Base-by-base conservation (phyloP, 1,140 invertebrate species). In the Penaeus japonicus region DNA sequence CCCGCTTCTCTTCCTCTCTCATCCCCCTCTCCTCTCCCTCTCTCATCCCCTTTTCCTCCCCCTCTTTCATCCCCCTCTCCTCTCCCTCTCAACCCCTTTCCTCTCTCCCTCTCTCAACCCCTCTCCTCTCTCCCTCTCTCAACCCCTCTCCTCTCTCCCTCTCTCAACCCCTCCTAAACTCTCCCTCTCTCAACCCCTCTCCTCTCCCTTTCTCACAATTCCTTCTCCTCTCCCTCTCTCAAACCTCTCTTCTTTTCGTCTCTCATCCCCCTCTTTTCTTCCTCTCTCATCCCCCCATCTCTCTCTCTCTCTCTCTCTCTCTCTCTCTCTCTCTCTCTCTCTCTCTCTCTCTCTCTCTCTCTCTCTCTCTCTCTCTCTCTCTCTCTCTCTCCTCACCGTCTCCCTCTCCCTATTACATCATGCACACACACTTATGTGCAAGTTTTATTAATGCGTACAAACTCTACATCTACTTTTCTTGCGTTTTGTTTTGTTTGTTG, bases 321-420 rank as follows among this genome's bases (percentile, higher is more conserved):
- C 20, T 27, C 7, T 22, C 15, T 18, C 24, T 18, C n/a, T 22
- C 78, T 18, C n/a, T 53, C n/a, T n/a, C 27, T 53, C 7, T 22
- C 1, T 30, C 78, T 81, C 53, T n/a, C 27, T 55, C 47, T 55
- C 22, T 22, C 17, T 7, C 53, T 53, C 39, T 55, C 24, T 24
- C 4, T 30, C 17, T 32, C 73, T 59, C 7, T 78, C 5, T 78
- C 57, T 80, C 78, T 80, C 78, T 80, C 78, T 84, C 57, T 84
- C 81, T 84, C 81, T 84, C 81, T 39, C 10, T 70, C 24, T 30
- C 47, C 24, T 35, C 12, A 65, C 5, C n/a, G n/a, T n/a, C n/a
- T n/a, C n/a, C n/a, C n/a, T n/a, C n/a, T n/a, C n/a, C n/a, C n/a
- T n/a, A n/a, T n/a, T n/a, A n/a, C n/a, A n/a, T n/a, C n/a, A n/a